phyloP scores from a whole-genome alignment of 1,140 invertebrate genomes.

The Triops longicaudatus region DNA sequence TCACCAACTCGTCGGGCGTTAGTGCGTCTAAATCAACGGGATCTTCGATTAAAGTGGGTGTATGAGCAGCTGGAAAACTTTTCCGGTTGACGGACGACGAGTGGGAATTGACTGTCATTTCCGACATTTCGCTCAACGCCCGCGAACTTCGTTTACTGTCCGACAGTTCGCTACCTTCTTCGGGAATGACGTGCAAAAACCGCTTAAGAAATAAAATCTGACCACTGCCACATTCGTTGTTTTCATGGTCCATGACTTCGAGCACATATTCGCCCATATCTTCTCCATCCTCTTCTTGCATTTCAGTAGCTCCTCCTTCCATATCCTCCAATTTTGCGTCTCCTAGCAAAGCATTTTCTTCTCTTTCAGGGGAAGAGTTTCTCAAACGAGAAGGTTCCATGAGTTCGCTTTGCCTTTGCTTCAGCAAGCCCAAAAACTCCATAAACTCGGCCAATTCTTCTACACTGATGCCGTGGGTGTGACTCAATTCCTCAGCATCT shows the following conservation, averaged over 20 bases:
- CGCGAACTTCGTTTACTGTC: slow-evolving; percentile 19
- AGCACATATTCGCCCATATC: not conserved
- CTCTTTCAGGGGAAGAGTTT: not conserved
- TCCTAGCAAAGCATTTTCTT: not conserved
- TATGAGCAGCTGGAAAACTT: not conserved
- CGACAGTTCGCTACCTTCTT: slow-evolving; percentile 20
- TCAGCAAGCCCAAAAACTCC: not conserved
- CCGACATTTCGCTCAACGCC: slow-evolving; percentile 24
- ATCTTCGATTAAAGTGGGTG: not conserved
- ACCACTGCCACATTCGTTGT: not conserved
- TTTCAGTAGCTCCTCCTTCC: not conserved
- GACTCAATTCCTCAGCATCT: not conserved
- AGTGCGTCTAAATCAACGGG: not conserved
- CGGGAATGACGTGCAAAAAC: slow-evolving; percentile 27
- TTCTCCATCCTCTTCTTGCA: not conserved
- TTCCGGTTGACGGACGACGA: slow-evolving; percentile 10
- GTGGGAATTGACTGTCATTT: slow-evolving; percentile 19
- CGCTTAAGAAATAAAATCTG: slow-evolving; percentile 21
- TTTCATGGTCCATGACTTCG: not conserved
- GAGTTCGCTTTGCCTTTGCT: not conserved
- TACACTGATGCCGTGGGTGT: not conserved
- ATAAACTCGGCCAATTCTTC: not conserved
- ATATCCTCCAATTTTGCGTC: not conserved
- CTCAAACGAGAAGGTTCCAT: not conserved
- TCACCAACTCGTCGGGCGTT: not conserved